Evolutionary conservation across 2,888 invertebrate species (phyloP).

Genomic region (Linnaemya vulpina): DNA sequence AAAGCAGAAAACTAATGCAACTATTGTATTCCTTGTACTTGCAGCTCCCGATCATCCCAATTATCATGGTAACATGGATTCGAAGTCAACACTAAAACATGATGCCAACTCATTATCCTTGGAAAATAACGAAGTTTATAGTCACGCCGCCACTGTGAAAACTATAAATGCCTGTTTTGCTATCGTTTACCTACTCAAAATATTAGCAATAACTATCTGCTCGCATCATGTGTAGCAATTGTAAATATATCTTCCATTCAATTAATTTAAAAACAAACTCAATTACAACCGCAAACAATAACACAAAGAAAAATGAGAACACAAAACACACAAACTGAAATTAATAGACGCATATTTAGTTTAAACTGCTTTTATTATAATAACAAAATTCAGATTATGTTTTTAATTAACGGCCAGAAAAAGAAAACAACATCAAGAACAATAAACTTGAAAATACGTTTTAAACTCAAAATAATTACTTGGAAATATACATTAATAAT

Average conservation of each 20-base stretch:
- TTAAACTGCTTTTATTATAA: neutral
- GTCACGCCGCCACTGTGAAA: neutral
- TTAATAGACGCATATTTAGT: constrained; percentile 16
- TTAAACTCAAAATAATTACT: neutral
- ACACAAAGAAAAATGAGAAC: constrained; percentile 1
- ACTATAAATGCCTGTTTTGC: neutral
- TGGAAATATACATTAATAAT: neutral
- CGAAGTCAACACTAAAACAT: constrained; percentile 77
- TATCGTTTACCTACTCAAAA: constrained; percentile 35
- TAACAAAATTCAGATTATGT: neutral
- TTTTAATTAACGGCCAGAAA: neutral
- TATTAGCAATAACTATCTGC: constrained; percentile 20
- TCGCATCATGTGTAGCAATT: constrained; percentile 67
- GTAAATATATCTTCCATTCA: constrained; percentile 1
- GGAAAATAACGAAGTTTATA: constrained; percentile 75
- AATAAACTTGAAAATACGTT: neutral
- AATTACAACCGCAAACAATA: constrained; percentile 26
- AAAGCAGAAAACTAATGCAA: neutral
- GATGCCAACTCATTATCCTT: constrained; percentile 82
- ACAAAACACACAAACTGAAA: neutral
- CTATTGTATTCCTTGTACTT: constrained; percentile 53
- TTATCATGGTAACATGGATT: constrained; percentile 78
- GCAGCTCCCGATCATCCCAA: constrained; percentile 81
- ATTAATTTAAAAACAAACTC: constrained; percentile 19
- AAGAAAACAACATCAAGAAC: neutral